Evolutionary conservation across 1,140 invertebrate genomes (phyloP).

Genomic region (Archivesica marissinica): DNA sequence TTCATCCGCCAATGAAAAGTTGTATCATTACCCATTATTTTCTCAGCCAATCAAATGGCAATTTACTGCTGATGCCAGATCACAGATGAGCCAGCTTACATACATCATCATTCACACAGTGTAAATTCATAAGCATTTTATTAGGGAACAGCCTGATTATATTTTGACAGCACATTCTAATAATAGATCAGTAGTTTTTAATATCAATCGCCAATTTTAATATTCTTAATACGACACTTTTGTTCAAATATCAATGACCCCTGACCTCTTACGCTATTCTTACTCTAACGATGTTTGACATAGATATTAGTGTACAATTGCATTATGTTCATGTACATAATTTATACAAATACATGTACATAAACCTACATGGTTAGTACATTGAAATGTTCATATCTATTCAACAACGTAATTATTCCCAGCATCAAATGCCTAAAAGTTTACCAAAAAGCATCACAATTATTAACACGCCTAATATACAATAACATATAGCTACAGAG

Average conservation of each 20-base stretch:
- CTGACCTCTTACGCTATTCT: too few species aligned
- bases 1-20: slow-evolving; percentile 43
- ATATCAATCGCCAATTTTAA: too few species aligned
- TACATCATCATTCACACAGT: slow-evolving; percentile 24
- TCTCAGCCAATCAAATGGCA: slow-evolving; percentile 63
- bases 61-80: slow-evolving; percentile 12
- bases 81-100: slow-evolving; percentile 56
- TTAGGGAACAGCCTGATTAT: too few species aligned
- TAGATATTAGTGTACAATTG: too few species aligned
- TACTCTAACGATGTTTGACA: too few species aligned
- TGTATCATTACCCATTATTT: slow-evolving; percentile 37
- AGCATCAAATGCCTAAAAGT: background rate
- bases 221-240: too few species aligned
- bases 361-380: too few species aligned
- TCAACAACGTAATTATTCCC: slow-evolving; percentile 13
- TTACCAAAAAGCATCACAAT: background rate
- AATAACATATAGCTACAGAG: slow-evolving; percentile 30
- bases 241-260: too few species aligned
- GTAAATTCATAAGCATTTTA: slow-evolving; percentile 29
- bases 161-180: background rate
- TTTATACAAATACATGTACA: too few species aligned
- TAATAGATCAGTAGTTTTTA: too few species aligned
- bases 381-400: too few species aligned
- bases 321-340: too few species aligned
- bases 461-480: slow-evolving; percentile 23